These are phyloP conservation scores for Menura novaehollandiae DNA, from an alignment of 2,113 vertebrate genomes.

Conservation along the genomic window DNA sequence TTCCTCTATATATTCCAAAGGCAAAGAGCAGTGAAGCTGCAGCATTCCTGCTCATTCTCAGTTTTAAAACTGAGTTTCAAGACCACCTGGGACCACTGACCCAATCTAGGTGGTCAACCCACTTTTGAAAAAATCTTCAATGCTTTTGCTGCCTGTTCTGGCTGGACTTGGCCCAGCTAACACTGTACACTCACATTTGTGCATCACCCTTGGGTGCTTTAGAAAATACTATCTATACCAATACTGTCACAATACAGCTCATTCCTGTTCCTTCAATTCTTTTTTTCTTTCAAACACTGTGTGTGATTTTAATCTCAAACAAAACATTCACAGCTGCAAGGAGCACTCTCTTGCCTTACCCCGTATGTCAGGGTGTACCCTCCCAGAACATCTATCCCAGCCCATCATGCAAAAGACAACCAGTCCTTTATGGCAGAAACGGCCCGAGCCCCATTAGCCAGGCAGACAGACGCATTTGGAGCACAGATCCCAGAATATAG, in stretches of 20 bases:
- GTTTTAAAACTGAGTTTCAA: background rate
- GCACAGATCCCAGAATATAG: conserved; percentile 12
- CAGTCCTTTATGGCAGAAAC: background rate
- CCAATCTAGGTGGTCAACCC: background rate
- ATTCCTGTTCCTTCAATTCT: background rate
- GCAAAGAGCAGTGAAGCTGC: background rate
- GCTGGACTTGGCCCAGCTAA: background rate
- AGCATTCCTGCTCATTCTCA: background rate
- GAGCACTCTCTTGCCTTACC: background rate
- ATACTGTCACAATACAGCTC: background rate
- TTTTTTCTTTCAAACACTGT: background rate
- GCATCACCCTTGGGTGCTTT: background rate
- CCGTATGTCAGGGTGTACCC: background rate
- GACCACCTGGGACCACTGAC: background rate
- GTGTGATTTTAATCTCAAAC: background rate
- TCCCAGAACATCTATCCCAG: background rate
- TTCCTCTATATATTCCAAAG: background rate
- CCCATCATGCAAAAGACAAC: background rate
- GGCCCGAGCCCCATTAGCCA: background rate
- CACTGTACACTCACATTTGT: background rate
- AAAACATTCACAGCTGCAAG: background rate
- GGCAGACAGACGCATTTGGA: background rate
- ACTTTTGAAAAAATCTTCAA: background rate
- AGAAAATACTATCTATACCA: background rate
- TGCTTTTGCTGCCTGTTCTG: background rate